These are phyloP conservation scores for Stenodera caucasica DNA, from an alignment of 2,888 invertebrate species.

Conservation along the genomic window DNA sequence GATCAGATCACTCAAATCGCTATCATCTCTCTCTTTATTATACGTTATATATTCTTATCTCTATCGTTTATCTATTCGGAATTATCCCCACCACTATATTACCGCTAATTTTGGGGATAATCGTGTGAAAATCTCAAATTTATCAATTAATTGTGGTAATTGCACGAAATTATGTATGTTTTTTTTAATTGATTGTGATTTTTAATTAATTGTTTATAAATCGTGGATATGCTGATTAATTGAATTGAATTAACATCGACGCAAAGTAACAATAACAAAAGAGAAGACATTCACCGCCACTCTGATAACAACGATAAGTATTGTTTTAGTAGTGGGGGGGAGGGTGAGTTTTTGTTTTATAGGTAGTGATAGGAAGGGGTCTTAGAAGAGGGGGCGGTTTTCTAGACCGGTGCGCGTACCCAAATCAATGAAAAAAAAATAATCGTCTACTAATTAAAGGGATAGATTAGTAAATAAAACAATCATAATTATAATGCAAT, in stretches of 20 bases:
- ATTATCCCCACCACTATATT: background rate
- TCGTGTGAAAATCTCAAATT: too few species aligned
- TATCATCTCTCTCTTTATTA: background rate
- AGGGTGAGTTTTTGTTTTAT: background rate
- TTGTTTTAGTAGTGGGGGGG: background rate
- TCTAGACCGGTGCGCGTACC: background rate
- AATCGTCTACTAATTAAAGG: too few species aligned
- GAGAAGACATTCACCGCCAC: background rate
- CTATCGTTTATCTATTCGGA: background rate
- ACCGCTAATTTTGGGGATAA: too few species aligned
- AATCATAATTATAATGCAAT: too few species aligned
- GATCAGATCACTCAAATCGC: background rate
- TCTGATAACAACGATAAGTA: background rate
- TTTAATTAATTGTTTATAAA: too few species aligned
- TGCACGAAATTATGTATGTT: too few species aligned
- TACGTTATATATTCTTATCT: background rate
- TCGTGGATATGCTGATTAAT: too few species aligned
- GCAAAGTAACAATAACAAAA: background rate
- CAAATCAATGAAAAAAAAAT: slow-evolving; percentile 41
- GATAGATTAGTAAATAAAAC: slow-evolving; percentile 38
- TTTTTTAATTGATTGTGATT: too few species aligned
- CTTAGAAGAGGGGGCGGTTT: background rate
- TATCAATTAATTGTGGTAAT: too few species aligned
- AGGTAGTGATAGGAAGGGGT: background rate
- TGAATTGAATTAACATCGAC: too few species aligned